Evolutionary conservation across 1,140 invertebrate species (phyloP).

Genomic region (Dolichoris vasculosae): DNA sequence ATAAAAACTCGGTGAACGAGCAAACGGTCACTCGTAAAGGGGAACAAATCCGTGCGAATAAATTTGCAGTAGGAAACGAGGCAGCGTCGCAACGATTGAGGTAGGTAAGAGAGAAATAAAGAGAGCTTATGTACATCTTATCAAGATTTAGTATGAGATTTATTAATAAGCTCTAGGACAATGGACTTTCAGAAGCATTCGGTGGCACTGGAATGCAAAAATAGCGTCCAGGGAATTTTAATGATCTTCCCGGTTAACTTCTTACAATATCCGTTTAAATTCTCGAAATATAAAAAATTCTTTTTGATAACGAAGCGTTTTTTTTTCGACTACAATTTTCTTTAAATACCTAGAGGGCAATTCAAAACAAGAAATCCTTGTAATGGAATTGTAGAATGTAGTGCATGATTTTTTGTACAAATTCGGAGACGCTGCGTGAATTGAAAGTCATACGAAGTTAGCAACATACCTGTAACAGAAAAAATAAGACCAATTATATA

Average conservation of each 20-base stretch:
- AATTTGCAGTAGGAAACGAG: constrained; percentile 49
- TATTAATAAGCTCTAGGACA: constrained; percentile 48
- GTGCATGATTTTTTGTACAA: neutral
- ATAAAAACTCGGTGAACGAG: constrained; percentile 27
- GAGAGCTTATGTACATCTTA: neutral
- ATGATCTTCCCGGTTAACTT: neutral
- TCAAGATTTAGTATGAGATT: constrained; percentile 34
- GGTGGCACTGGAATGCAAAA: too few relatives aligned
- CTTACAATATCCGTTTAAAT: neutral
- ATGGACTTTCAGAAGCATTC: constrained; percentile 29
- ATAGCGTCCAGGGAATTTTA: neutral
- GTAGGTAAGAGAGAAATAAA: neutral
- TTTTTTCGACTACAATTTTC: neutral
- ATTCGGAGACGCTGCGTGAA: neutral
- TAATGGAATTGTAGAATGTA: neutral
- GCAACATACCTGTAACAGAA: constrained; percentile 27
- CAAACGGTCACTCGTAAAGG: constrained; percentile 30
- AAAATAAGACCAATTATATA: neutral
- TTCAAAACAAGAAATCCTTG: neutral
- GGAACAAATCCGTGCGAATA: constrained; percentile 46
- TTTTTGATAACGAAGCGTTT: neutral
- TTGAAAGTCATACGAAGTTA: neutral
- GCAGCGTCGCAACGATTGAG: constrained; percentile 5
- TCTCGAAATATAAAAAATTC: neutral
- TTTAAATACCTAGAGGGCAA: neutral